phyloP scores from a whole-genome alignment of 2,113 vertebrate genomes.

The Salvelinus fontinalis region DNA sequence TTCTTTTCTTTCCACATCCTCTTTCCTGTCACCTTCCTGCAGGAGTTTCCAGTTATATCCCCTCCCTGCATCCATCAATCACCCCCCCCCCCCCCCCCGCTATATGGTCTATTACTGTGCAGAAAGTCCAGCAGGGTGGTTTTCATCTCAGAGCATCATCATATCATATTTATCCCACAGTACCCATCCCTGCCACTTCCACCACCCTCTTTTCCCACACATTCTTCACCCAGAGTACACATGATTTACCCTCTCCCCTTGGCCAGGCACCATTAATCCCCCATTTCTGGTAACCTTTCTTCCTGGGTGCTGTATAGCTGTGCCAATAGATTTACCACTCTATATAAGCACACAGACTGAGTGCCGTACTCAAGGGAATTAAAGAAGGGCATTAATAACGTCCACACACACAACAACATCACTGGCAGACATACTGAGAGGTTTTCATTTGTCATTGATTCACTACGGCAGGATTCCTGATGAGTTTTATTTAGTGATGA shows the following conservation, averaged over 20 bases:
- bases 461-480: neutral
- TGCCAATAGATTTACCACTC: constrained; percentile 7
- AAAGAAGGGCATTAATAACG: constrained; percentile 30
- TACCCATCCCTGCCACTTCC: no score
- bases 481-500: neutral
- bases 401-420: constrained; percentile 4
- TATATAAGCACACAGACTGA: constrained; percentile 10
- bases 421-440: neutral
- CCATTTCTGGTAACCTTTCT: no score
- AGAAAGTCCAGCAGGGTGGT: no score
- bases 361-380: constrained; percentile 21
- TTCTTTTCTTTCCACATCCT: neutral
- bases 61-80: constrained; percentile 3
- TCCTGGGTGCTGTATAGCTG: neutral
- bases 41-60: no score
- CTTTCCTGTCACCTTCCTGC: neutral
- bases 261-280: no score
- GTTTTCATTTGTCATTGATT: neutral
- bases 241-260: no score
- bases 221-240: no score
- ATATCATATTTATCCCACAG: neutral
- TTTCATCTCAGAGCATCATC: no score
- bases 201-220: no score
- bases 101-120: no score
- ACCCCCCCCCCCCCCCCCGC: neutral